Evolutionary conservation across 2,888 invertebrate species (phyloP).

Genomic region (Nomada fucata): DNA sequence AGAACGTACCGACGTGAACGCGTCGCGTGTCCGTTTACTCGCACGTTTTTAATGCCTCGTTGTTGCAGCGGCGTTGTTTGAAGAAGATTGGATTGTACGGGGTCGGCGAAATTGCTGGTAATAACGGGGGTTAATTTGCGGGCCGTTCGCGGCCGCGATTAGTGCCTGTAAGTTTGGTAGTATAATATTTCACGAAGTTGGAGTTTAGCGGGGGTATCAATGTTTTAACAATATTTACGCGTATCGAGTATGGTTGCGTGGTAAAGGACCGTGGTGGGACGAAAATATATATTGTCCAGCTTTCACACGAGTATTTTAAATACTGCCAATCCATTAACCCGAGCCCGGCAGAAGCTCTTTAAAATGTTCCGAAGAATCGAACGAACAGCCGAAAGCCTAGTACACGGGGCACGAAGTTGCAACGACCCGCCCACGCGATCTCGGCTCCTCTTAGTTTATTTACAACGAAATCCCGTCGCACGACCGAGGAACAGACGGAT

Average conservation of each 20-base stretch:
- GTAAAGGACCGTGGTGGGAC: too few relatives aligned
- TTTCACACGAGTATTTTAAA: too few relatives aligned
- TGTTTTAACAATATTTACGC: too few relatives aligned
- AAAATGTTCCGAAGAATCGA: not conserved
- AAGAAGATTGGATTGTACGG: not conserved
- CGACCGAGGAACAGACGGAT: constrained; percentile 7
- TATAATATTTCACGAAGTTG: too few relatives aligned
- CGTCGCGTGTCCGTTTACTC: constrained; percentile 7
- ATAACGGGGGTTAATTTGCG: not conserved
- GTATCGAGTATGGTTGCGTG: too few relatives aligned
- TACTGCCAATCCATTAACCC: too few relatives aligned
- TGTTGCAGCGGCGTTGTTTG: not conserved
- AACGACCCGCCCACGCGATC: constrained; percentile 28
- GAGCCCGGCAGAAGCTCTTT: too few relatives aligned
- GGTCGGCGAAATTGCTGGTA: not conserved
- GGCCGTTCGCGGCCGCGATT: not conserved
- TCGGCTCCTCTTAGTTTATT: constrained; percentile 14
- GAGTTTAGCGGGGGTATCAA: too few relatives aligned
- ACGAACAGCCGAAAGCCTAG: not conserved
- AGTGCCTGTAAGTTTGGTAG: too few relatives aligned
- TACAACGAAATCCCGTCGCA: constrained; percentile 30
- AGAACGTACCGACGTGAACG: not conserved
- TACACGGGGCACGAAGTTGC: not conserved
- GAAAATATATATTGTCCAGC: too few relatives aligned
- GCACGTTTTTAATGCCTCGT: not conserved